Evolutionary conservation across 2,888 invertebrate genomes (phyloP).

Genomic region (Elysia crispata): DNA sequence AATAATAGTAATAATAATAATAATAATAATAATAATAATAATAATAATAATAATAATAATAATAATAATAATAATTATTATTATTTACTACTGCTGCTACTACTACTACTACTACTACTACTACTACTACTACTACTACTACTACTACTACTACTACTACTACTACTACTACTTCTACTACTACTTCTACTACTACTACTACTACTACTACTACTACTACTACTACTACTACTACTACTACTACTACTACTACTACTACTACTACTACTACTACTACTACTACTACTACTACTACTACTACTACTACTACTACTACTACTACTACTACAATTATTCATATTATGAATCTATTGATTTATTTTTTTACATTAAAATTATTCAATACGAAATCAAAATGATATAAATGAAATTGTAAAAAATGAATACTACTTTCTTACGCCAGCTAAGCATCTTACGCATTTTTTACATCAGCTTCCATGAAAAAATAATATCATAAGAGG

Average conservation of each 20-base stretch:
- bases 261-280: constrained; percentile 21
- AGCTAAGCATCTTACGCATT: too few relatives aligned
- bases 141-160: constrained; percentile 9
- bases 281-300: constrained; percentile 26
- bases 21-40: not conserved
- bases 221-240: constrained; percentile 18
- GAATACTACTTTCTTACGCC: too few relatives aligned
- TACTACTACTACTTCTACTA: constrained; percentile 4
- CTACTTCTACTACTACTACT: not conserved
- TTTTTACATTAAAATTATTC: too few relatives aligned
- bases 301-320: constrained; percentile 21
- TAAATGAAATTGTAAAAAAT: too few relatives aligned
- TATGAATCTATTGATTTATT: too few relatives aligned
- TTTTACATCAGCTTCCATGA: too few relatives aligned
- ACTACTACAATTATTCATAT: too few relatives aligned
- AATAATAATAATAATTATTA: not conserved
- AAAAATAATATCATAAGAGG: too few relatives aligned
- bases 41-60: not conserved
- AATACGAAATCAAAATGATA: too few relatives aligned
- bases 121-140: constrained; percentile 9
- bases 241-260: constrained; percentile 16
- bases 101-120: constrained; percentile 9
- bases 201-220: constrained; percentile 12
- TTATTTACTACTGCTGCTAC: not conserved
- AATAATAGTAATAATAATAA: too few relatives aligned